Percentiles rank a stretch among this genome's conserved stretches.
Conservation (phyloP, 2,797 vertebrate genomes). For the Acomys russatus region DNA sequence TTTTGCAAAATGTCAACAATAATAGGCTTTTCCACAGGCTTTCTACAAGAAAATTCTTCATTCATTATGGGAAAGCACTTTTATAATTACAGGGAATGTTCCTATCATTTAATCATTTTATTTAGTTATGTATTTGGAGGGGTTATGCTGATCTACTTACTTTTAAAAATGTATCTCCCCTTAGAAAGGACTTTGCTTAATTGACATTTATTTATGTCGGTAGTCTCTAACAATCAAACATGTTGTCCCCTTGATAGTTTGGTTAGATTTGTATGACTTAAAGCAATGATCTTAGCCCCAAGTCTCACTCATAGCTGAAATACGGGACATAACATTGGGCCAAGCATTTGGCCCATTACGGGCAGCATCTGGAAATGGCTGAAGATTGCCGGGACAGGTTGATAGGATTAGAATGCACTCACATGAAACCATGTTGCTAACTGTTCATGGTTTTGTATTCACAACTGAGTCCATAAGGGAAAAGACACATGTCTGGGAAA, state of each 20-base stretch:
- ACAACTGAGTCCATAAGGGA: not conserved
- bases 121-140: constrained; percentile 30
- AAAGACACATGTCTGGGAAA: not conserved
- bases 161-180: constrained; percentile 11
- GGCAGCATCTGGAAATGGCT: not conserved
- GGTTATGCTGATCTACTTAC: not conserved
- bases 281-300: not conserved
- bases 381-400: not conserved
- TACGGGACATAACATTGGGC: not conserved
- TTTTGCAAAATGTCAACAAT: constrained; percentile 42
- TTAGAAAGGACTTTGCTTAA: not conserved
- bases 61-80: not conserved
- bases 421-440: constrained; percentile 14
- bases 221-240: not conserved
- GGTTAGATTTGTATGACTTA: constrained; percentile 27
- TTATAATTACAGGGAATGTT: constrained; percentile 7
- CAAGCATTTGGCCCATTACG: not conserved
- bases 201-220: constrained; percentile 14
- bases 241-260: not conserved
- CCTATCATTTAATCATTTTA: not conserved
- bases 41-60: not conserved
- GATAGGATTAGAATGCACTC: not conserved
- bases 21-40: not conserved
- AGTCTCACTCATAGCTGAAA: not conserved
- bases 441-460: constrained; percentile 5